phyloP scores from a whole-genome alignment of 2,113 vertebrate species.

The Falco punctatus region DNA sequence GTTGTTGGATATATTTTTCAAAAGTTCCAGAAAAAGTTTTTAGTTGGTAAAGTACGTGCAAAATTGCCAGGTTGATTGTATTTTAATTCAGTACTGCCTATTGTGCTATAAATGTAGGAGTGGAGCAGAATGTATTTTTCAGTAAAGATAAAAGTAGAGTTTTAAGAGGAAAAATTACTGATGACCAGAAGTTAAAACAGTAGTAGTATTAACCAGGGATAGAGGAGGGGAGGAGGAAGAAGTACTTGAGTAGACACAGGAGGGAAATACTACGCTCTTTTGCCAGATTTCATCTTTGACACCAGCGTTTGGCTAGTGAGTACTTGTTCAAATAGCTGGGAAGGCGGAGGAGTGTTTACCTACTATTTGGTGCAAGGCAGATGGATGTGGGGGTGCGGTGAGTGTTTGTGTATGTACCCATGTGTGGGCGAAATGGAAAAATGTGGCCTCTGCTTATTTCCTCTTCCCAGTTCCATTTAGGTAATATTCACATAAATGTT shows the following conservation, averaged over 20 bases:
- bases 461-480: background rate
- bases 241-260: background rate
- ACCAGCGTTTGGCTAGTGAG: background rate
- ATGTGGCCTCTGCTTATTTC: conserved; percentile 10
- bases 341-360: conserved; percentile 21
- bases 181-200: background rate
- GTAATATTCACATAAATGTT: background rate
- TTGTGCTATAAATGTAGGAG: background rate
- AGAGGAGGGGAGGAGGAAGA: background rate
- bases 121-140: background rate
- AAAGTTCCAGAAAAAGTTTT: background rate
- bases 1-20: background rate
- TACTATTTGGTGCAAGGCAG: background rate
- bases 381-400: background rate
- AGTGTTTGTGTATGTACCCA: background rate
- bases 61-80: background rate
- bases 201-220: background rate
- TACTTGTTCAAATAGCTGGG: background rate
- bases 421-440: background rate
- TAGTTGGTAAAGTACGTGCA: background rate
- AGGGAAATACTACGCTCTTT: background rate
- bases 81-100: background rate
- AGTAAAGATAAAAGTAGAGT: background rate
- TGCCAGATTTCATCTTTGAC: background rate
- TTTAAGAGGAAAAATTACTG: background rate